Conservation (phyloP, 2,113 vertebrate genomes). For the Promerops cafer region DNA sequence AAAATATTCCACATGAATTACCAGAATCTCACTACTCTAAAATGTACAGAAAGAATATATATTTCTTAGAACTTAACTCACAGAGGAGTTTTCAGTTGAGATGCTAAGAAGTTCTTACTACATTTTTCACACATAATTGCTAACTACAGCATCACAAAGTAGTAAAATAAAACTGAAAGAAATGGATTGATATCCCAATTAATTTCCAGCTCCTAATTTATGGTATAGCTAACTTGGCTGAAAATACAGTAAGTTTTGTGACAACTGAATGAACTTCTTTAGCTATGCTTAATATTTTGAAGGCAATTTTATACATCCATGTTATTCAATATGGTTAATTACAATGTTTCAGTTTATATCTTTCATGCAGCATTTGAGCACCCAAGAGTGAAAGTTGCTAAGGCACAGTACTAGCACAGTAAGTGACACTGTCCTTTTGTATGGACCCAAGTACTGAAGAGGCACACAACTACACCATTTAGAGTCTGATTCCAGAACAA, state of each 20-base stretch:
- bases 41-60: background rate
- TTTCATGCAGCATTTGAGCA: background rate
- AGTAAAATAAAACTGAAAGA: background rate
- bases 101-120: background rate
- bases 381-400: background rate
- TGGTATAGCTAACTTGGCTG: background rate
- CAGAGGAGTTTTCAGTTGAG: background rate
- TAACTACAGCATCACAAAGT: background rate
- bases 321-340: background rate
- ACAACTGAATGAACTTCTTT: background rate
- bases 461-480: background rate
- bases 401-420: background rate
- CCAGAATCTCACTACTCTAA: background rate
- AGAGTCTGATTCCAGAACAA: background rate
- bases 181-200: background rate
- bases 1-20: background rate
- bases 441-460: background rate
- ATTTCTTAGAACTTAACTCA: background rate
- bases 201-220: background rate
- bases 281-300: background rate
- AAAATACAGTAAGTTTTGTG: background rate
- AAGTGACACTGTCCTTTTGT: background rate
- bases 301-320: background rate
- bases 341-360: background rate
- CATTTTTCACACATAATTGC: background rate